Evolutionary conservation across 2,888 invertebrate species (phyloP).

Genomic region (Cataglyphis albicans): DNA sequence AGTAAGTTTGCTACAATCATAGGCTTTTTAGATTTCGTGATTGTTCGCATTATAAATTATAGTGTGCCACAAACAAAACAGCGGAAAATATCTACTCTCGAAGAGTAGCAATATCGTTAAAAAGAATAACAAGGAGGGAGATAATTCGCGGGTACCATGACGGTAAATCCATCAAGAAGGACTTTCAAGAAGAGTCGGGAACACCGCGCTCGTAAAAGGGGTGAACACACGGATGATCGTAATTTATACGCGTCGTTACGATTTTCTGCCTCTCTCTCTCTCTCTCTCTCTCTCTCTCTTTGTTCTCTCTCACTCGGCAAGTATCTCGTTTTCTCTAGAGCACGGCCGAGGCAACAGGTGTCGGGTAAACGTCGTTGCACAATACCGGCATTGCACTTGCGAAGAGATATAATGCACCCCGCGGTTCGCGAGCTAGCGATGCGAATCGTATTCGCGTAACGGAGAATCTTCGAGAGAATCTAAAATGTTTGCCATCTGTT

Average conservation of each 20-base stretch:
- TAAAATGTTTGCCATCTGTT: not conserved
- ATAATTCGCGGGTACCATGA: constrained; percentile 40
- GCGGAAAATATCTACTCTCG: constrained; percentile 36
- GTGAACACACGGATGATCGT: constrained; percentile 55
- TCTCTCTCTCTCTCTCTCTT: constrained; percentile 24
- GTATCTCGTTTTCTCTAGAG: constrained; percentile 62
- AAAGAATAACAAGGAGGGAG: constrained; percentile 41
- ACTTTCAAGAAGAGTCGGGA: constrained; percentile 48
- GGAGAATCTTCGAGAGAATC: constrained; percentile 25
- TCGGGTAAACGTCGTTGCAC: constrained; percentile 56
- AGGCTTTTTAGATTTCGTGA: not conserved
- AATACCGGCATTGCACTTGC: constrained; percentile 53
- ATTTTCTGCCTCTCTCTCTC: constrained; percentile 35
- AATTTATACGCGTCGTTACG: constrained; percentile 65
- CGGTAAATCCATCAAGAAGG: constrained; percentile 45
- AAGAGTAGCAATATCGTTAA: constrained; percentile 40
- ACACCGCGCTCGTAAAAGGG: constrained; percentile 57
- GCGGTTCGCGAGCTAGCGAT: constrained; percentile 35
- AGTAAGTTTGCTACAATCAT: constrained; percentile 1
- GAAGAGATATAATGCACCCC: constrained; percentile 36
- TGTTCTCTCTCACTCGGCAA: constrained; percentile 49
- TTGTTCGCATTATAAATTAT: constrained; percentile 44
- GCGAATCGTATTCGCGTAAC: constrained; percentile 30
- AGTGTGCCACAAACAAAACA: constrained; percentile 1
- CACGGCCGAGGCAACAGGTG: constrained; percentile 70